Evolutionary conservation across 2,888 invertebrate species (phyloP).

Genomic region (Drosophila prostipennis): DNA sequence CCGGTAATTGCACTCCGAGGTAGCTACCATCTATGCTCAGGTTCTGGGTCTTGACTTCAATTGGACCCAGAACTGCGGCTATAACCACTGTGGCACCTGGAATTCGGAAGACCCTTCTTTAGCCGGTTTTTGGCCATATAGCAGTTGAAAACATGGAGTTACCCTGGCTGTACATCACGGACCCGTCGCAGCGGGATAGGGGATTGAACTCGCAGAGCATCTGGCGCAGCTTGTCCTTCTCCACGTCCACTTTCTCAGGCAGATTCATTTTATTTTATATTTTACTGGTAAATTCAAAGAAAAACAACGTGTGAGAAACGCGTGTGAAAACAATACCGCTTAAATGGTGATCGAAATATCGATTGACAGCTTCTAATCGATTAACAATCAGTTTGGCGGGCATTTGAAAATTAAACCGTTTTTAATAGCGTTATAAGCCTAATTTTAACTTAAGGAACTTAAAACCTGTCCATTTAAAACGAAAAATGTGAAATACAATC

Average conservation of each 20-base stretch:
- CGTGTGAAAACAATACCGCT: background rate
- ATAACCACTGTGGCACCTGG: constrained; percentile 91
- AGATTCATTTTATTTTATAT: constrained; percentile 52
- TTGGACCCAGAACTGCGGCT: constrained; percentile 92
- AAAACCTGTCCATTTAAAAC: background rate
- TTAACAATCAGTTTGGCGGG: constrained; percentile 1
- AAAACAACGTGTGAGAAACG: constrained; percentile 54
- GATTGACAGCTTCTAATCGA: background rate
- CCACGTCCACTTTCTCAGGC: background rate
- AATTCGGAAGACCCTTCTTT: background rate
- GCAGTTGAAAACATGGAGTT: background rate
- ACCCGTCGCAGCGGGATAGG: constrained; percentile 91
- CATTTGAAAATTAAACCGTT: background rate
- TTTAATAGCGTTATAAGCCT: background rate
- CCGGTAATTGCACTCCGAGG: constrained; percentile 90
- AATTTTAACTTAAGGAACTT: no score
- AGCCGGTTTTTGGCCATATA: constrained; percentile 10
- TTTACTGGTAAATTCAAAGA: constrained; percentile 15
- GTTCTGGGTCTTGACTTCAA: constrained; percentile 91
- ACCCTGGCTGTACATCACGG: constrained; percentile 92
- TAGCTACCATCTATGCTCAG: constrained; percentile 90
- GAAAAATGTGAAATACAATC: background rate
- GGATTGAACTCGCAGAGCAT: constrained; percentile 90
- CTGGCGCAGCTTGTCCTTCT: constrained; percentile 77
- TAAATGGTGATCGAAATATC: background rate